Conservation (phyloP, 2,797 vertebrate species). For the Pantherophis alleghaniensis region DNA sequence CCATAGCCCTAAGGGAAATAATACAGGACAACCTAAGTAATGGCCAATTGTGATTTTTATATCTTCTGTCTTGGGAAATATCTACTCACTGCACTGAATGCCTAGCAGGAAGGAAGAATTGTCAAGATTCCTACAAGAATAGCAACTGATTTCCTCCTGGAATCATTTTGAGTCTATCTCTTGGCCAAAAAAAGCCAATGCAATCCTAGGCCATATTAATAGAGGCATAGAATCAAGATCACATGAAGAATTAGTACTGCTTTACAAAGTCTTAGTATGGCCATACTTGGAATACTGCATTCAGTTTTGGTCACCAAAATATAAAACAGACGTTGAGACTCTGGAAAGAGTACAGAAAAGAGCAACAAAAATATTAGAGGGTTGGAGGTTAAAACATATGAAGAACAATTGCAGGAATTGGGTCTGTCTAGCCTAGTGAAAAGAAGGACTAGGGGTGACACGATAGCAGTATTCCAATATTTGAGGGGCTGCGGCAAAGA, state of each 20-base stretch:
- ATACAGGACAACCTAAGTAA: background rate
- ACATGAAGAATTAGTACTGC: background rate
- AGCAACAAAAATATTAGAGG: background rate
- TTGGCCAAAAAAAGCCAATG: background rate
- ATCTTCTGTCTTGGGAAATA: background rate
- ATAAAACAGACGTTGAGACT: background rate
- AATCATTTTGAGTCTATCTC: background rate
- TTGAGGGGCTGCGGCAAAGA: background rate
- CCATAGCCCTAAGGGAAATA: background rate
- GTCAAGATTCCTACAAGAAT: background rate
- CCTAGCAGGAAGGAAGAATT: conserved; percentile 5
- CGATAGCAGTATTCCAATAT: background rate
- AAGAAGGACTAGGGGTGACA: background rate
- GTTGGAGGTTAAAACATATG: background rate
- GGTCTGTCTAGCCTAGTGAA: background rate
- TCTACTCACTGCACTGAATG: background rate
- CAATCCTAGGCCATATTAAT: background rate
- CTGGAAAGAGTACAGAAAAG: background rate
- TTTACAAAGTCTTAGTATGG: background rate
- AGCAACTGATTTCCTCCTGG: background rate
- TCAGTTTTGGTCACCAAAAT: background rate
- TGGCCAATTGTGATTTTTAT: background rate
- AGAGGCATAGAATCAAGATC: background rate
- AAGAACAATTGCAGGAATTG: background rate
- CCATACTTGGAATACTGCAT: background rate